Evolutionary conservation across 2,113 vertebrate genomes (phyloP).

Genomic region (Cettia cetti): DNA sequence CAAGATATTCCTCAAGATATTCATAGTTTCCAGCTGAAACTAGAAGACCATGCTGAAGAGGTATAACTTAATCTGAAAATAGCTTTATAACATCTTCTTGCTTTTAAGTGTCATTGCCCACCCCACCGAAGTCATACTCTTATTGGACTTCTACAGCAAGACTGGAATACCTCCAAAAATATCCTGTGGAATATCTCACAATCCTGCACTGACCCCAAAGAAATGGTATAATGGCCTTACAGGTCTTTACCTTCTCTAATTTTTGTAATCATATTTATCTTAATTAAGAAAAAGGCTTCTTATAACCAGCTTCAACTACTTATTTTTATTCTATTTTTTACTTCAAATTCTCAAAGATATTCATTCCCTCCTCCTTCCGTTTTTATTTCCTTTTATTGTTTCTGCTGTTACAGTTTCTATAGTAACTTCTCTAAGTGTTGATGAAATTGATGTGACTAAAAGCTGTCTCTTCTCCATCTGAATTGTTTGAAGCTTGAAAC

Average conservation of each 20-base stretch:
- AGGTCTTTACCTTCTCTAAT: neutral
- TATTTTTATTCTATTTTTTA: slow-evolving; percentile 36
- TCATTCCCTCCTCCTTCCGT: neutral
- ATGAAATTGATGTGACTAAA: slow-evolving; percentile 56
- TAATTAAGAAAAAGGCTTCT: neutral
- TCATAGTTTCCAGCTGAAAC: neutral
- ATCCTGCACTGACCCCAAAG: neutral
- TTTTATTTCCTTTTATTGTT: slow-evolving; percentile 64
- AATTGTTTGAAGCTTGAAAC: neutral
- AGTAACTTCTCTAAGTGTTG: slow-evolving; percentile 54
- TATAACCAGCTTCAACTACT: neutral
- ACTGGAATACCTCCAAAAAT: neutral
- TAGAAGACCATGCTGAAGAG: neutral
- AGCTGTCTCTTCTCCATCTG: slow-evolving; percentile 22
- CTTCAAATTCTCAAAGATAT: slow-evolving; percentile 6
- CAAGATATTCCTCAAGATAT: neutral
- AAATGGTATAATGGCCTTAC: neutral
- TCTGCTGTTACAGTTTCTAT: slow-evolving; percentile 64
- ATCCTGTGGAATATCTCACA: neutral
- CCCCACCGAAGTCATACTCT: neutral
- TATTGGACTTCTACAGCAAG: neutral
- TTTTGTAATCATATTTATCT: neutral
- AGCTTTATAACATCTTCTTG: neutral
- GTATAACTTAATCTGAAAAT: neutral
- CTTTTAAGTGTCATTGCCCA: neutral